Conservation (phyloP, 2,888 invertebrate genomes). For the Parnassius orleans region DNA sequence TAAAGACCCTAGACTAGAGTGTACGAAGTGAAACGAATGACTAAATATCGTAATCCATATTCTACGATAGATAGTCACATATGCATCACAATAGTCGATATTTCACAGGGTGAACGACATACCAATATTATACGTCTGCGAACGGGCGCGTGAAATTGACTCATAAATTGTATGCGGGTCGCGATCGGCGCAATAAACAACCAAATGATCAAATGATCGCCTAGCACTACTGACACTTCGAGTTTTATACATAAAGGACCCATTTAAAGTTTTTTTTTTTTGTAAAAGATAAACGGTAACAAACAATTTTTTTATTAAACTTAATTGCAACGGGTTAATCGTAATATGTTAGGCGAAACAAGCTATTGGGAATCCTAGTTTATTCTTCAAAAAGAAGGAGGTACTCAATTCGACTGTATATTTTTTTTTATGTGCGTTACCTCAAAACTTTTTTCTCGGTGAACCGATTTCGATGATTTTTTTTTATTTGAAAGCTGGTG, state of each 20-base stretch:
- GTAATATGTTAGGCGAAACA: no score
- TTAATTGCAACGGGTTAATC: no score
- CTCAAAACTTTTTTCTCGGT: no score
- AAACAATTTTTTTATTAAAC: no score
- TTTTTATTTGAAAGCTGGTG: no score
- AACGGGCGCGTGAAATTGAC: constrained; percentile 29
- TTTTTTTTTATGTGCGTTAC: no score
- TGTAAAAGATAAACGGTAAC: no score
- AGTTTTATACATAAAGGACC: constrained; percentile 25
- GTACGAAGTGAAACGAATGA: not conserved
- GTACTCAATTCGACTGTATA: no score
- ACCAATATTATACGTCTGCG: constrained; percentile 9
- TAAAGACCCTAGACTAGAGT: no score
- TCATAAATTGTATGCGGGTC: constrained; percentile 35
- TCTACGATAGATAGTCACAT: constrained; percentile 1
- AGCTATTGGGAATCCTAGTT: no score
- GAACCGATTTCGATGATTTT: no score
- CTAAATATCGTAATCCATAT: constrained; percentile 22
- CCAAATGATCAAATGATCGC: constrained; percentile 31
- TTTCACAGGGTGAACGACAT: constrained; percentile 18
- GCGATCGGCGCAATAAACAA: constrained; percentile 36
- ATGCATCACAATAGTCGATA: constrained; percentile 21
- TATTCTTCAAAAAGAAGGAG: no score
- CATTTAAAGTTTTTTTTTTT: not conserved
- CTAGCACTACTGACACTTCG: constrained; percentile 25